Base-by-base conservation (phyloP, 2,113 vertebrate genomes). In the Coptodon rendalli region DNA sequence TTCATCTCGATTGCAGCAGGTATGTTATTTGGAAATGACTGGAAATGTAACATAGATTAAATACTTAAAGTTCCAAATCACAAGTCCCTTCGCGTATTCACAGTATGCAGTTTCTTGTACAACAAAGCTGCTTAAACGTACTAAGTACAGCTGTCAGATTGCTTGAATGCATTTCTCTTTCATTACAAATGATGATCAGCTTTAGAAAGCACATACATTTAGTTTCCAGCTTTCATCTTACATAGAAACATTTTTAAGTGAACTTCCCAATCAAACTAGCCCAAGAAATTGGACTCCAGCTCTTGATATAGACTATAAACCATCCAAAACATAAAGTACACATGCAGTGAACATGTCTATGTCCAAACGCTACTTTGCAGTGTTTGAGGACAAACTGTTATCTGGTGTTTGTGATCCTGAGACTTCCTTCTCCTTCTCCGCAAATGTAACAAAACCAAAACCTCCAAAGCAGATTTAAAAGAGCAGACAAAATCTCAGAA, bases 291-390 rank as follows among this genome's bases (percentile, higher is more conserved):
- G 24, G 85, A 86, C 68, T 76, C 90, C 81, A 2, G 57, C 79
- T 78, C 73, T n/a, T 78, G 73, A 78, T 17, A 52, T 7, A 2
- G 82, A 45, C 81, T 76, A 84, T 85, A 12, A 85, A 86, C 78
- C 29, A 27, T 45, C 81, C 31, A 61, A 9, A 81, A 89, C 85
- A 66, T 59, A 85, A 81, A 90, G 85, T 84, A 83, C 86, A 89
- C 80, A 84, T 22, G 89, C 79, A 29, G 83, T 16, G 16, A 76
- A 84, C 89, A 82, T 43, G 82, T 88, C 53, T 10, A 9, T 22
- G 27, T 16, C 54, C 22, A 38, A 19, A 36, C 12, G 24, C 16
- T 52, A 56, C 84, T 80, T 11, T 24, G 29, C 36, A 31, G 85
- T 76, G 43, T 78, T 31, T 78, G 43, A 78, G 8, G 71, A 31